Conservation (phyloP, 2,797 vertebrate species). For the Acipenser ruthenus region DNA sequence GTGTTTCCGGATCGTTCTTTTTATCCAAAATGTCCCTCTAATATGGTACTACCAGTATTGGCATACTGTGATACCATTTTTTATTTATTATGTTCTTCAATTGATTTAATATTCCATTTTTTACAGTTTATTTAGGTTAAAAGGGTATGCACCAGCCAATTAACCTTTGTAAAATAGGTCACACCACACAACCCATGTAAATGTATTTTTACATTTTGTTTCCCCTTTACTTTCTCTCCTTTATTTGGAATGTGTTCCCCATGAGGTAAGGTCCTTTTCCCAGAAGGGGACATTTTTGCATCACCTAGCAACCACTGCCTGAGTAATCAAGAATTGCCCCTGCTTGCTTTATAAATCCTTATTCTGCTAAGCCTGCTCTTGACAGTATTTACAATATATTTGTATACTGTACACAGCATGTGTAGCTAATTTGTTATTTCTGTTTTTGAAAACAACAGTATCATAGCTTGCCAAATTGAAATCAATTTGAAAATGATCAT, state of each 20-base stretch:
- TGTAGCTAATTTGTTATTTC: too few species aligned
- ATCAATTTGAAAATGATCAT: constrained; percentile 8
- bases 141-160: too few species aligned
- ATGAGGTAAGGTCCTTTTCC: constrained; percentile 60
- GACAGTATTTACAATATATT: not conserved
- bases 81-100: too few species aligned
- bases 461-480: not conserved
- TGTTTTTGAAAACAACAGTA: too few species aligned
- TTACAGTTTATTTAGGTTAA: too few species aligned
- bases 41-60: too few species aligned
- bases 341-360: constrained; percentile 6
- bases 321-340: constrained; percentile 2
- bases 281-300: constrained; percentile 30
- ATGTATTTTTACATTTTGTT: constrained; percentile 21
- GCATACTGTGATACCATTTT: too few species aligned
- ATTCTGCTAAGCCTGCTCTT: constrained; percentile 5
- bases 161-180: too few species aligned
- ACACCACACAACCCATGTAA: not conserved
- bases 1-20: too few species aligned
- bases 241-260: constrained; percentile 58
- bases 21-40: too few species aligned
- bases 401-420: too few species aligned
- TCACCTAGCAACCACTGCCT: constrained; percentile 19
- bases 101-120: too few species aligned
- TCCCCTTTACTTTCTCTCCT: constrained; percentile 33